phyloP scores from a whole-genome alignment of 2,888 invertebrate genomes.

The Luperina nickerlii region DNA sequence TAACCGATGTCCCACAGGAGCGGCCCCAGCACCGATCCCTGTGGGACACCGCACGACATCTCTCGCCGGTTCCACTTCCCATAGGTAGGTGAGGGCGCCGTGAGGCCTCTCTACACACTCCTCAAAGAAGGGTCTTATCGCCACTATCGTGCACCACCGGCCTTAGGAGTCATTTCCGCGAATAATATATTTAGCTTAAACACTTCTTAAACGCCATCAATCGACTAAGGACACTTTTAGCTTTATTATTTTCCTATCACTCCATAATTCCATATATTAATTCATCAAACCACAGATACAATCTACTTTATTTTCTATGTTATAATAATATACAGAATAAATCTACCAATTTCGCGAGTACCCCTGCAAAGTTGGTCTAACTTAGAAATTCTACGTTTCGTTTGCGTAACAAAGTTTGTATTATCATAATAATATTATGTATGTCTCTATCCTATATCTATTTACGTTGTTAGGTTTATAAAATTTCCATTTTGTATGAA shows the following conservation, averaged over 20 bases:
- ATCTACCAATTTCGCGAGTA: constrained; percentile 29
- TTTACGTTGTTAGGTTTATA: constrained; percentile 44
- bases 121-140: no score
- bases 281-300: constrained; percentile 8
- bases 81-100: no score
- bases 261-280: background rate
- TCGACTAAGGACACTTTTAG: background rate
- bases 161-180: background rate
- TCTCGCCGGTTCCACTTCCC: no score
- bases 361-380: constrained; percentile 21
- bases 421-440: constrained; percentile 56
- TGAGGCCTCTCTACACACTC: no score
- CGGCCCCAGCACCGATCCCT: no score
- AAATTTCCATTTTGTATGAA: constrained; percentile 44
- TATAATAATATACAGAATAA: constrained; percentile 19
- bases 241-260: background rate
- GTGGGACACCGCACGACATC: no score
- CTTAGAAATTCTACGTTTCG: constrained; percentile 42
- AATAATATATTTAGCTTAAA: background rate
- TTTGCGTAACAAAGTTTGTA: constrained; percentile 49
- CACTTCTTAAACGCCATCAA: background rate
- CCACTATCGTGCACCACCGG: no score
- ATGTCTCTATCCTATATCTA: constrained; percentile 51
- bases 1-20: no score
- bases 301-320: constrained; percentile 7